Base-by-base conservation (phyloP, 1,140 invertebrate species). In the Lordiphosa stackelbergi region DNA sequence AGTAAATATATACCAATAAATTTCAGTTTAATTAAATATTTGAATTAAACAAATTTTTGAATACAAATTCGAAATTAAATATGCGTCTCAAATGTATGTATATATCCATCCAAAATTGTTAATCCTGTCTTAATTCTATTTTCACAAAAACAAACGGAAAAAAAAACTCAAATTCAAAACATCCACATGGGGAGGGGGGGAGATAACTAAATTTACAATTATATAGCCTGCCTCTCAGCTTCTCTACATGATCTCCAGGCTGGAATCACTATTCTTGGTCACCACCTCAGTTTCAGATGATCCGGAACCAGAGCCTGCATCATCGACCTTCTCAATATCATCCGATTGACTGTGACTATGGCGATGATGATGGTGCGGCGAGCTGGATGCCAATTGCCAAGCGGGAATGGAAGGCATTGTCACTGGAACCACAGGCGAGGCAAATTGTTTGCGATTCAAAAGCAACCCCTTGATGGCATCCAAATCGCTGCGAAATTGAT, bases 401-500 rank as follows among this genome's bases (percentile, higher is more conserved):
- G 92, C 90, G 19, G 94, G 93, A 59, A 94, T 94, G 1, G 93
- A 93, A 7, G 92, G 92, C 19, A 84, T 68, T n/a, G 78, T 31
- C 8, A 92, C 91, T 2, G 91, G 89, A 3, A 69, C 59, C 11
- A 85, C 61, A 4, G 91, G 88, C 0, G 90, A 88, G 11, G 93
- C 92, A 83, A 94, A 94, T 87, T 94, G 93, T 86, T 93, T 94
- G 66, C 93, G 92, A 75, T 93, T 93, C 19, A 95, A 87, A 41
- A 94, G 87, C 62, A 95, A 90, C 47, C 93, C 93, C 87, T 94
- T 95, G 34, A 95, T 91, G 66, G 93, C 93, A 61, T 93, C 90
- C 58, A 95, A 89, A 85, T 95, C 94, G 42, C 92, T 90, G 79
- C 94, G 93, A 56, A 95, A 89, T 57, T 92, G 91, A 72, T 91